Conservation (phyloP, 2,113 vertebrate genomes). For the chimpanzee (Pan troglodytes) region NHGRI_mPanTro3-v2.1_pri NC_072398.2:158414501-158415000, state of each 20-base stretch:
- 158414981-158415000: neutral
- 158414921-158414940: neutral
- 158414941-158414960: neutral
- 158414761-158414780: neutral
- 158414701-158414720: neutral
- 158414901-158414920: neutral
- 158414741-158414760: neutral
- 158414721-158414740: neutral
- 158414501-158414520: neutral
- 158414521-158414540: neutral
- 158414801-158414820: neutral
- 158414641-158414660: neutral
- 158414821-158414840: neutral
- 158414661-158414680: neutral
- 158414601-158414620: neutral
- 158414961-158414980: neutral
- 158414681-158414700: neutral
- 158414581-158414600: too few species aligned
- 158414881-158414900: neutral
- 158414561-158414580: accelerated
- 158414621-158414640: neutral
- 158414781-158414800: neutral
- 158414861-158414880: neutral
- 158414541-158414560: accelerated
- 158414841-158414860: neutral